Evolutionary conservation across 2,888 invertebrate species (phyloP), one percentile per base, ranked within the genome.

Genomic region (Morpho deidamia): DNA sequence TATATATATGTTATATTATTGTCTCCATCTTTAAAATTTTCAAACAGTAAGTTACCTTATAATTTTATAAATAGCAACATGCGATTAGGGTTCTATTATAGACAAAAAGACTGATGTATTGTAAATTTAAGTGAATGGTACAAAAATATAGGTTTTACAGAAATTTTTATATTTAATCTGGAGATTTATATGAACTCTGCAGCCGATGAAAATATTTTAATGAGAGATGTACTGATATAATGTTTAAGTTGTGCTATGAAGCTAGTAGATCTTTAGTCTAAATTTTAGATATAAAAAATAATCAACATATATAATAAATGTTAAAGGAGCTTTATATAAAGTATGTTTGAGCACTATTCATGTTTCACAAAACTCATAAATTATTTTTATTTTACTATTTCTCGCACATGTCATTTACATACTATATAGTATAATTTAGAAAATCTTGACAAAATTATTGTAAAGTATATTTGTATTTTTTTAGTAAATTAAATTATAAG

Each of bases 321-420:
- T 37, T 46, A 23, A 9, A 47, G n/a, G 47, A 48, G 41, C 41
- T 40, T 41, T 41, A 41, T 12, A 14, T 48, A 46, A 48, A 48
- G 11, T 12, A 33, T 11, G 41, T 48, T 48, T 48, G 48, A 41
- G 32, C 10, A 39, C 32, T 47, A 41, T 35, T 42, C 49, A n/a
- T 33, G 8, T 11, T 14, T 8, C 14, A 14, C 41, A 43, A 37
- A 37, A 23, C 34, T 37, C 45, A 45, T n/a, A 4, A 23, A 11
- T 32, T 43, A 44, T 45, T 41, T 44, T 35, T 42, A 32, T 33
- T n/a, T 42, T 41, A 35, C 12, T 48, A 47, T 55, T 38, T 44
- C 44, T 42, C 48, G 38, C 57, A 51, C 51, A 54, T 49, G 41
- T 51, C 33, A 51, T 44, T 50, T 42, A 38, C 42, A 23, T 54